phyloP scores from a whole-genome alignment of 2,797 vertebrate species.

The Carapus acus region DNA sequence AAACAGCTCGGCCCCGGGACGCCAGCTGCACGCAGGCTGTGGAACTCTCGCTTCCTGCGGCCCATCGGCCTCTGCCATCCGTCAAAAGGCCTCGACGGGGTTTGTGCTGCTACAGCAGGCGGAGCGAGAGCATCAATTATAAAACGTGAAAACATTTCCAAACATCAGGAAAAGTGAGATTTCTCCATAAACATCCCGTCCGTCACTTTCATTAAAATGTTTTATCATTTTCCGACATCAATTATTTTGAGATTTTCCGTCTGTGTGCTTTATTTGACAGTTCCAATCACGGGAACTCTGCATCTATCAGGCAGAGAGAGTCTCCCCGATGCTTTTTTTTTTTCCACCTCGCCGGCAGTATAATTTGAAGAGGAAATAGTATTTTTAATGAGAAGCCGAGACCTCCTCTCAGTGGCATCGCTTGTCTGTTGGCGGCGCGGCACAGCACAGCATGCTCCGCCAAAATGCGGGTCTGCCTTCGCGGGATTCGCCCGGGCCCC shows the following conservation, averaged over 20 bases:
- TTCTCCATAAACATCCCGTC: conserved; percentile 62
- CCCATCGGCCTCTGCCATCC: no score
- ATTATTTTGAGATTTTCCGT: conserved; percentile 50
- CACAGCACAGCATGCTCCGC: conserved; percentile 50
- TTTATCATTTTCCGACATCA: conserved; percentile 46
- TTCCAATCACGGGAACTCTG: conserved; percentile 59
- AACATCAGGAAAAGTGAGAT: conserved; percentile 36
- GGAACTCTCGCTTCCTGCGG: not conserved
- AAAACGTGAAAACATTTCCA: conserved; percentile 18
- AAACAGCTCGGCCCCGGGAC: conserved; percentile 15
- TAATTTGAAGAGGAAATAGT: conserved; percentile 60
- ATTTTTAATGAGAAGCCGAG: conserved; percentile 65
- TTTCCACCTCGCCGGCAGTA: conserved; percentile 40
- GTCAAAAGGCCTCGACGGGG: conserved; percentile 29
- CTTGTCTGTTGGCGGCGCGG: conserved; percentile 54
- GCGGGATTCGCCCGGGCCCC: conserved; percentile 60
- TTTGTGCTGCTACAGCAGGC: conserved; percentile 11
- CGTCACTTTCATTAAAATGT: conserved; percentile 62
- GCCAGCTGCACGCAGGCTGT: conserved; percentile 13
- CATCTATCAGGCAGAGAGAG: conserved; percentile 50
- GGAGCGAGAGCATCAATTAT: conserved; percentile 19
- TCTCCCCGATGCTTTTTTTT: conserved; percentile 47
- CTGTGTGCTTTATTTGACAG: conserved; percentile 71
- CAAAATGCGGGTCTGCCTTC: conserved; percentile 63
- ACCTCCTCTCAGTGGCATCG: conserved; percentile 50